Evolutionary conservation across 1,140 invertebrate genomes (phyloP), one percentile per base, ranked within the genome.

Genomic region (Drosophila bocki): DNA sequence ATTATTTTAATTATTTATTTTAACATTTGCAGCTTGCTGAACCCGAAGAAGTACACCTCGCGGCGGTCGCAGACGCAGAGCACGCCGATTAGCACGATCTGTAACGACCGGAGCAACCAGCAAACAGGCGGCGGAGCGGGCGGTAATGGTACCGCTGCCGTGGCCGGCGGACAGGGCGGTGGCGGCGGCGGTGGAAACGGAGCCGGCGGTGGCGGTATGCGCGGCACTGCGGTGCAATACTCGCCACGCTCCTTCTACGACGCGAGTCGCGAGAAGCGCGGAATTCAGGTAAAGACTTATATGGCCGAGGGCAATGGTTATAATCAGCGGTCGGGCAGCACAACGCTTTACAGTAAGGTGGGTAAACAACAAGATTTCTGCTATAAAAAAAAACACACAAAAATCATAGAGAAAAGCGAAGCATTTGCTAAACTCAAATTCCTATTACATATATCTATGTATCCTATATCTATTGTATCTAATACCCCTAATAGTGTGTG

Each of bases 231-330:
- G 91, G 93, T 65, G 93, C 93, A 72, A 93, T 94, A 81, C 93
- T 93, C 82, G 92, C 91, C 83, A 58, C 91, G 88, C 65, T 83
- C 79, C 80, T 93, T 93, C 88, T 93, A 93, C 87, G 93, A 94
- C 80, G 68, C 85, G 64, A 82, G 58, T 82, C 93, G 94, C 93
- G 88, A 92, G 75, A 92, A 92, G 75, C 81, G 91, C 68, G 88
- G 96, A 93, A 96, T 96, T 94, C 96, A 97, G 95, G 97, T 99
- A 93, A 98, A 98, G 95, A 97, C 98, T 92, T 99, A 98, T 95
- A 97, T 98, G 95, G 98, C 98, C 94, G 98, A 97, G 94, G 97
- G 96, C 93, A 98, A 98, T 95, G 97, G 97, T 93, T 95, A 96
- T 94, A 94, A 94, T 92, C 94, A 94, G 86, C 94, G 94, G 71